Evolutionary conservation across 2,113 vertebrate species (phyloP).

Genomic region (Eclectus roratus): DNA sequence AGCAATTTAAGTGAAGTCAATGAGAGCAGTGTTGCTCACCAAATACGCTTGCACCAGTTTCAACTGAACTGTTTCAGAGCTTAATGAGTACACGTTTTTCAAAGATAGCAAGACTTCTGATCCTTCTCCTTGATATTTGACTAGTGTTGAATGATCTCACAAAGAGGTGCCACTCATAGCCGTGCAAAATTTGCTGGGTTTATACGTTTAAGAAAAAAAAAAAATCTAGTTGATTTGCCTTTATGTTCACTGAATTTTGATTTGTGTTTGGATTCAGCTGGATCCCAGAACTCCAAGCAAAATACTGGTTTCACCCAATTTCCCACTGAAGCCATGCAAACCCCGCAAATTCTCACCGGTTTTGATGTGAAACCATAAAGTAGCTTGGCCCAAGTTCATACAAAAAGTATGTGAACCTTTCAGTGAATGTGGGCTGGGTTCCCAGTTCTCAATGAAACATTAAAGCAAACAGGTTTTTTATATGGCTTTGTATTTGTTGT

Average conservation of each 20-base stretch:
- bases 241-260: not conserved
- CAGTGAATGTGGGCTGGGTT: not conserved
- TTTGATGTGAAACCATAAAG: slow-evolving; percentile 28
- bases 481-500: not conserved
- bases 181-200: not conserved
- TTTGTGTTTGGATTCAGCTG: not conserved
- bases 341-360: not conserved
- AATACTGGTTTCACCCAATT: slow-evolving; percentile 26
- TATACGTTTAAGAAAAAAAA: not conserved
- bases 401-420: not conserved
- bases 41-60: not conserved
- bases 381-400: not conserved
- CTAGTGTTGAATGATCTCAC: not conserved
- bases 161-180: not conserved
- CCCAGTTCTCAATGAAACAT: not conserved
- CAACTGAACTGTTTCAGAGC: not conserved
- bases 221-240: not conserved
- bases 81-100: not conserved
- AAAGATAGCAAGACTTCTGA: not conserved
- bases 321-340: not conserved
- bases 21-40: not conserved
- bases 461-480: not conserved
- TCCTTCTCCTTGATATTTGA: not conserved
- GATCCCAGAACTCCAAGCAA: not conserved
- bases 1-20: not conserved